Evolutionary conservation across 2,113 vertebrate species (phyloP).

Genomic region (Oncorhynchus gorbuscha): DNA sequence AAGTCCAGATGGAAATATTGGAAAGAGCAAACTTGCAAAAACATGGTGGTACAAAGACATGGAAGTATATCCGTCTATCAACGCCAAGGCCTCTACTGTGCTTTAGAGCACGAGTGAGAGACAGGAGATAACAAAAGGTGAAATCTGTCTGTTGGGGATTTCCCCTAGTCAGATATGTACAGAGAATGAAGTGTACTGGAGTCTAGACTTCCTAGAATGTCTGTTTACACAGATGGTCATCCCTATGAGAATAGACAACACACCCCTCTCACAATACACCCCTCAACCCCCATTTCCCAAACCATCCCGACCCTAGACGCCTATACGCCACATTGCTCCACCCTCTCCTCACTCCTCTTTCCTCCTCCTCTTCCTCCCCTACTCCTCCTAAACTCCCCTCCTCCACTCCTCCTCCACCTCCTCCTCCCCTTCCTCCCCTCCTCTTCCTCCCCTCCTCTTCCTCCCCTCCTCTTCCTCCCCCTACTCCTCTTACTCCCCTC

Average conservation of each 20-base stretch:
- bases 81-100: background rate
- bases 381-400: background rate
- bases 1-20: background rate
- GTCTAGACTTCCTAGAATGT: background rate
- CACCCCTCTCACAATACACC: conserved; percentile 5
- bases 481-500: background rate
- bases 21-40: background rate
- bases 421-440: fast-evolving
- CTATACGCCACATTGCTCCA: background rate
- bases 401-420: too few species aligned
- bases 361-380: background rate
- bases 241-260: background rate
- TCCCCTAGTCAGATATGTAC: background rate
- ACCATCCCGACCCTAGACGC: background rate
- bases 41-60: too few species aligned
- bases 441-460: too few species aligned
- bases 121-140: background rate
- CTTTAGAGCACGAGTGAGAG: background rate
- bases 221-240: background rate
- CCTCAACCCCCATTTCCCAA: background rate
- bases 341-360: background rate
- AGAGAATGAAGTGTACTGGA: background rate
- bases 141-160: background rate
- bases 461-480: too few species aligned
- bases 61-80: background rate